Conservation (phyloP, 2,113 vertebrate genomes). For the Urocitellus parryii region DNA sequence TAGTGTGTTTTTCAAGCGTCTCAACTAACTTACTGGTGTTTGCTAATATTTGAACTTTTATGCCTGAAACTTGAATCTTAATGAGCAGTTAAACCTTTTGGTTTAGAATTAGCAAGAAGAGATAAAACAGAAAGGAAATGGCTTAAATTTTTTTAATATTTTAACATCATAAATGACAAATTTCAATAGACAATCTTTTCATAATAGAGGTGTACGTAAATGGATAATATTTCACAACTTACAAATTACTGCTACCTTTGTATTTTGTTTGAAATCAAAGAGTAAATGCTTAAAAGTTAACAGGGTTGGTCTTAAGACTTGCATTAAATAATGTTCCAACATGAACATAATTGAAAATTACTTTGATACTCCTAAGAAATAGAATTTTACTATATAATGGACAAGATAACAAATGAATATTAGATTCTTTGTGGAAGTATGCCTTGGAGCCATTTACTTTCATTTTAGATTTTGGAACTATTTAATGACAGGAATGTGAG, state of each 20-base stretch:
- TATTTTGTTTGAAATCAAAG: slow-evolving; percentile 55
- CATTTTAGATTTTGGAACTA: neutral
- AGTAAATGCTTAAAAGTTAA: slow-evolving; percentile 32
- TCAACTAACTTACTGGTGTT: neutral
- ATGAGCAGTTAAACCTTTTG: neutral
- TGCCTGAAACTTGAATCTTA: slow-evolving; percentile 29
- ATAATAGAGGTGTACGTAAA: neutral
- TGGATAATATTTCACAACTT: neutral
- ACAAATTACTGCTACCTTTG: neutral
- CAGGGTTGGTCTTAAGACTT: neutral
- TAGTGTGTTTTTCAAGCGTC: neutral
- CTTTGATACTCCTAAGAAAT: slow-evolving; percentile 35
- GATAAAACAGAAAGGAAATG: neutral
- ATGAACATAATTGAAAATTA: slow-evolving; percentile 54
- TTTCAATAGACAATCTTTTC: neutral
- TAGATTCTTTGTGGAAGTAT: slow-evolving; percentile 13
- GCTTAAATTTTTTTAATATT: slow-evolving; percentile 30
- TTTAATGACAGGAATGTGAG: slow-evolving; percentile 5
- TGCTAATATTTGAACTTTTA: slow-evolving; percentile 51
- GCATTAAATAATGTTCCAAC: slow-evolving; percentile 33
- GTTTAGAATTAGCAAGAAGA: slow-evolving; percentile 47
- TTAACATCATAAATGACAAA: slow-evolving; percentile 1
- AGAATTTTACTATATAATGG: neutral
- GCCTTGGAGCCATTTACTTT: slow-evolving; percentile 3
- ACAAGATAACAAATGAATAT: slow-evolving; percentile 9